Conservation (phyloP, 2,888 invertebrate genomes). For the Epinotia nisella region DNA sequence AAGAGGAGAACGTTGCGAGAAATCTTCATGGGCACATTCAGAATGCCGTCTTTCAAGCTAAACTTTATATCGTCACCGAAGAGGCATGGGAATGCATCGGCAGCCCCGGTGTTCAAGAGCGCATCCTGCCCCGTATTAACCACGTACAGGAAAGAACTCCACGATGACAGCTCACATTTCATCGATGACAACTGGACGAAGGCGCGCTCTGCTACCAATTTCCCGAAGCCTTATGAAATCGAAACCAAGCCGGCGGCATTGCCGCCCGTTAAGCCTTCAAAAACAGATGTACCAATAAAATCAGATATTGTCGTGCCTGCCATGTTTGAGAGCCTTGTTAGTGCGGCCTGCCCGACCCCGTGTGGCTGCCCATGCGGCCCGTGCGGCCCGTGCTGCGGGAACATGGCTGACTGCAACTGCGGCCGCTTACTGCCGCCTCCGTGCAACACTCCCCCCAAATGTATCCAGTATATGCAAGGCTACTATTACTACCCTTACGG, state of each 20-base stretch:
- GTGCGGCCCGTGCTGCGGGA: slow-evolving; percentile 33
- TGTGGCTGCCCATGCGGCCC: not conserved
- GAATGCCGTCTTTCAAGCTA: slow-evolving; percentile 51
- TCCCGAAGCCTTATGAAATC: not conserved
- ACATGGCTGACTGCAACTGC: slow-evolving; percentile 29
- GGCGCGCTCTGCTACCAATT: slow-evolving; percentile 38
- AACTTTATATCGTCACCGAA: slow-evolving; percentile 42
- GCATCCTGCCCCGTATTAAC: slow-evolving; percentile 57
- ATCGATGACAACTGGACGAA: slow-evolving; percentile 14
- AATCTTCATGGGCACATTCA: slow-evolving; percentile 51
- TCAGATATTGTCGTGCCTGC: not conserved
- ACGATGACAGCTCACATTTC: not conserved
- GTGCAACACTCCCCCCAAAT: slow-evolving; percentile 52
- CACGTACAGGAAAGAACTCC: not conserved
- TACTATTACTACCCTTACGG: slow-evolving; percentile 59
- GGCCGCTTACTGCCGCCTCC: slow-evolving; percentile 48
- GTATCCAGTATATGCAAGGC: slow-evolving; percentile 56
- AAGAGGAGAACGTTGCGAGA: slow-evolving; percentile 60
- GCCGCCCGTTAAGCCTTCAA: not conserved
- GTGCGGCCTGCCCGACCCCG: not conserved
- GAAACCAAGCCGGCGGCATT: not conserved
- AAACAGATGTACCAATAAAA: not conserved
- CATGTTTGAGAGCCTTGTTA: slow-evolving; percentile 1
- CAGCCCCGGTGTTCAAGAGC: slow-evolving; percentile 50
- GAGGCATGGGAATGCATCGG: slow-evolving; percentile 46